Percentiles rank a stretch among this genome's conserved stretches.
These are phyloP conservation scores for Dermochelys coriacea DNA, from an alignment of 2,797 vertebrate species.

Conservation along the genomic window DNA sequence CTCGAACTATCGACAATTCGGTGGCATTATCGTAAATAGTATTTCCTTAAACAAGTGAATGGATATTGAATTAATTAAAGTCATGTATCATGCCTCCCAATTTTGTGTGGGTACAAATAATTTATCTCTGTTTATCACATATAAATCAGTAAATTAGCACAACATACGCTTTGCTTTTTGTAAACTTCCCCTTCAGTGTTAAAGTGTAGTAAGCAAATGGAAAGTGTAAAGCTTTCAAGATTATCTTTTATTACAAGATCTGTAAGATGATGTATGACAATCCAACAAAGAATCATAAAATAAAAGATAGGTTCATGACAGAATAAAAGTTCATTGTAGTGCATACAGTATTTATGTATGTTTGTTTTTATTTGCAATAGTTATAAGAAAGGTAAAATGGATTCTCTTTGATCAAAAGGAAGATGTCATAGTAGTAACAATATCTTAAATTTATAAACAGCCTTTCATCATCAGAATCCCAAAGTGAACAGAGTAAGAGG, in stretches of 20 bases:
- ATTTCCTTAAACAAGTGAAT: neutral
- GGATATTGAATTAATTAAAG: conserved; percentile 10
- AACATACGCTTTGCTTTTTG: neutral
- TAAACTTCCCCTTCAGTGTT: neutral
- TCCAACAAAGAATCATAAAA: neutral
- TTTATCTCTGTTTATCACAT: conserved; percentile 2
- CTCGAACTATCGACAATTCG: neutral
- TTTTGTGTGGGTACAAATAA: conserved; percentile 12
- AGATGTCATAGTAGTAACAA: neutral
- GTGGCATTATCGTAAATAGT: conserved; percentile 11
- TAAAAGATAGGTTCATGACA: neutral
- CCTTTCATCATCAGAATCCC: conserved; percentile 16
- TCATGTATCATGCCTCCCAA: conserved; percentile 29
- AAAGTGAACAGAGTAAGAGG: neutral
- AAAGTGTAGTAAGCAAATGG: neutral
- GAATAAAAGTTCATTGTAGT: conserved; percentile 8
- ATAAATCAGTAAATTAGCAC: neutral
- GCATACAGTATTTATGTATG: neutral
- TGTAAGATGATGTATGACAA: neutral
- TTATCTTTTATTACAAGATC: conserved; percentile 28
- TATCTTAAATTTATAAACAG: conserved; percentile 37
- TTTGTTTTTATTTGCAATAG: conserved; percentile 2
- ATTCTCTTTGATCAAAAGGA: conserved; percentile 9
- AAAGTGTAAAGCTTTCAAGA: conserved; percentile 29
- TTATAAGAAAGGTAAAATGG: conserved; percentile 30